Conservation (phyloP, 1,140 invertebrate species). For the Doryteuthis pealeii region DNA sequence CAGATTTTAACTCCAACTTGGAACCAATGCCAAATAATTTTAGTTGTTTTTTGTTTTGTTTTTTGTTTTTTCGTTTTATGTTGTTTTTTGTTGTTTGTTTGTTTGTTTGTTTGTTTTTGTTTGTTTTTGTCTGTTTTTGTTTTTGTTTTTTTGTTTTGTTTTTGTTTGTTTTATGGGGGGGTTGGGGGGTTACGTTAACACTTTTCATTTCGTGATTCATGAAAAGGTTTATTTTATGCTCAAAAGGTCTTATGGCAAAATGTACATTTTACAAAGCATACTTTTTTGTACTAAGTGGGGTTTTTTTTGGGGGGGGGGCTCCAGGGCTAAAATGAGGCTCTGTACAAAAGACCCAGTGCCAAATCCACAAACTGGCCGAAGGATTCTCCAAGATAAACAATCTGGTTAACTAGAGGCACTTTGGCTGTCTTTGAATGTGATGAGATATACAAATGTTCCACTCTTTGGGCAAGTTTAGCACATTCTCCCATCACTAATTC, state of each 20-base stretch:
- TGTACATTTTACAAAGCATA: neutral
- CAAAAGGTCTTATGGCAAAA: neutral
- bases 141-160: no score
- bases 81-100: no score
- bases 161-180: no score
- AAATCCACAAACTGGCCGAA: slow-evolving; percentile 53
- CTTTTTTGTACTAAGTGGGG: neutral
- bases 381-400: slow-evolving; percentile 53
- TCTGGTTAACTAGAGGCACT: slow-evolving; percentile 60
- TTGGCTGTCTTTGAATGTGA: slow-evolving; percentile 12
- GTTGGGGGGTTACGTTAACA: no score
- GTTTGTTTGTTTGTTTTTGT: no score
- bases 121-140: no score
- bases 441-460: slow-evolving; percentile 28
- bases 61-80: no score
- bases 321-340: neutral
- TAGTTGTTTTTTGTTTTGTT: no score
- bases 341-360: slow-evolving; percentile 54
- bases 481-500: slow-evolving; percentile 53
- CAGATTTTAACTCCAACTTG: no score
- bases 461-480: slow-evolving; percentile 49
- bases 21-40: no score
- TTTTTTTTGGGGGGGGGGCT: no score
- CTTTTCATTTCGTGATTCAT: no score
- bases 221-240: neutral